These are phyloP conservation scores for Glomeris marginata DNA, from an alignment of 2,888 invertebrate species.

Conservation along the genomic window DNA sequence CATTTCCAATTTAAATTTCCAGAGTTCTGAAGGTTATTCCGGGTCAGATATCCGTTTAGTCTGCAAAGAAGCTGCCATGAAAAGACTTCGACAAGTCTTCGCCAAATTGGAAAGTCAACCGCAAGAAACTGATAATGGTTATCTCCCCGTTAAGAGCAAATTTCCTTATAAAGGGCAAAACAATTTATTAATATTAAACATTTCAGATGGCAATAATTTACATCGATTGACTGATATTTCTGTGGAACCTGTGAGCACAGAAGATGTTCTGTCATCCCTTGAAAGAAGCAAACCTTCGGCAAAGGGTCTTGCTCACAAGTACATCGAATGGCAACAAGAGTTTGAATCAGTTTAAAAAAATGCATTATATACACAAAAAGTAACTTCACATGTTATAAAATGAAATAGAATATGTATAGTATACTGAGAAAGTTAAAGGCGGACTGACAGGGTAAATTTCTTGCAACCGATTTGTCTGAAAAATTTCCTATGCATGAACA, in stretches of 20 bases:
- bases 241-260: constrained; percentile 7
- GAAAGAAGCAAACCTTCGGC: constrained; percentile 11
- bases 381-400: too few species aligned
- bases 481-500: too few species aligned
- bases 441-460: too few species aligned
- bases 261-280: constrained; percentile 9
- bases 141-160: too few species aligned
- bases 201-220: neutral
- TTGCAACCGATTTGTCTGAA: too few species aligned
- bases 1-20: constrained; percentile 14
- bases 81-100: constrained; percentile 51
- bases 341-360: constrained; percentile 8
- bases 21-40: constrained; percentile 59
- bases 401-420: too few species aligned
- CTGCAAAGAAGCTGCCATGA: constrained; percentile 81
- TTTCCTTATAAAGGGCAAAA: neutral
- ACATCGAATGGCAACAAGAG: constrained; percentile 11
- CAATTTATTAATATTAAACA: constrained; percentile 1
- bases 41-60: constrained; percentile 74
- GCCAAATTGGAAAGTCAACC: constrained; percentile 33
- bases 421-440: too few species aligned
- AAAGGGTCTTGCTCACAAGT: constrained; percentile 8
- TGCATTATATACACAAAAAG: too few species aligned
- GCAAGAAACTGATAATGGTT: constrained; percentile 18
- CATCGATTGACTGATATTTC: neutral